A percentile compares a stretch with the other conserved stretches of the same genome.
These are phyloP conservation scores for Ricordea florida DNA, from an alignment of 92 coral and sea anemone species.

Conservation along the genomic window DNA sequence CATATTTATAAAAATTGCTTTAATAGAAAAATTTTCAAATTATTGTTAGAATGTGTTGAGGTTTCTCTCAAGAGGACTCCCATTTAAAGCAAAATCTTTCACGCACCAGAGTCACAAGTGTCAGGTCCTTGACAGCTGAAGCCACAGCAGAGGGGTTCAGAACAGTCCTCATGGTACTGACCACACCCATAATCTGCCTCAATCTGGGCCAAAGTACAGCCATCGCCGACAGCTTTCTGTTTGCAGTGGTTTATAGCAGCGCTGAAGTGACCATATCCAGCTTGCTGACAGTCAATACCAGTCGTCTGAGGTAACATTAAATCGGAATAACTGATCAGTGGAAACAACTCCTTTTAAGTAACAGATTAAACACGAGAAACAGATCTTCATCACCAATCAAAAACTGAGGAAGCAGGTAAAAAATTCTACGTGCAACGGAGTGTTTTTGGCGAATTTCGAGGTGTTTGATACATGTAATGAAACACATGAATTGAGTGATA, in stretches of 20 bases:
- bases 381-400: too few species aligned
- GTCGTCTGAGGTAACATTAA: constrained; percentile 45
- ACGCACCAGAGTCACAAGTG: constrained; percentile 73
- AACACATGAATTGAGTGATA: too few species aligned
- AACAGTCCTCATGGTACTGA: constrained; percentile 72
- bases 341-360: not conserved
- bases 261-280: constrained; percentile 76
- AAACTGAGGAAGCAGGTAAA: too few species aligned
- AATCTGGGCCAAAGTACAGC: constrained; percentile 65
- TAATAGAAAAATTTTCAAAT: too few species aligned
- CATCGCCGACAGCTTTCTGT: constrained; percentile 63
- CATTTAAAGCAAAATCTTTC: not conserved
- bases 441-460: too few species aligned
- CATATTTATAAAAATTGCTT: too few species aligned
- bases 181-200: constrained; percentile 73
- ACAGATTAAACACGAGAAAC: not conserved
- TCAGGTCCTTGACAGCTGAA: constrained; percentile 73
- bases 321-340: not conserved
- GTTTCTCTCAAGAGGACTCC: too few species aligned
- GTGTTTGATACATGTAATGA: too few species aligned
- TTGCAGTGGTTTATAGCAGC: constrained; percentile 87
- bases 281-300: constrained; percentile 71
- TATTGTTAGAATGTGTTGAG: too few species aligned
- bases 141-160: constrained; percentile 90
- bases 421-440: too few species aligned